Evolutionary conservation across 2,797 vertebrate species (phyloP).

Genomic region (Acipenser oxyrinchus): DNA sequence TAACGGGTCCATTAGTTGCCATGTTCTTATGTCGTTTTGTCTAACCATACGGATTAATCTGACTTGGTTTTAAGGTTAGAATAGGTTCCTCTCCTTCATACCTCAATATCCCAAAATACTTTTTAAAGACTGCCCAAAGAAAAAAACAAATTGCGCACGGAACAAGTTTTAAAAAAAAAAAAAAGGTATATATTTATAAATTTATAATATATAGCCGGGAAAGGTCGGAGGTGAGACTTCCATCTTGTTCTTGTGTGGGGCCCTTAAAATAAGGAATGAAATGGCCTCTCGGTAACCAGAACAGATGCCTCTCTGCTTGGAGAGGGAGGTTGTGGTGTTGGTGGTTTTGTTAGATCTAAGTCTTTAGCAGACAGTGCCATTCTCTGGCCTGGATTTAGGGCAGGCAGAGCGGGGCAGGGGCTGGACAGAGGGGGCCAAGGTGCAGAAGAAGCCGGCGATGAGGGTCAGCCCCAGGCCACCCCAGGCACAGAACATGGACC

Average conservation of each 20-base stretch:
- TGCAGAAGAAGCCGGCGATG: constrained; percentile 98
- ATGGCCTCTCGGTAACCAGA: not conserved
- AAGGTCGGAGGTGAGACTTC: constrained; percentile 26
- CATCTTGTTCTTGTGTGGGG: constrained; percentile 3
- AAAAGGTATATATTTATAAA: not conserved
- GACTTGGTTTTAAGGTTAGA: not conserved
- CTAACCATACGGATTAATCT: not conserved
- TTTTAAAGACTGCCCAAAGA: not conserved
- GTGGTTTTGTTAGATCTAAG: not conserved
- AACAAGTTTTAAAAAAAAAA: too few relatives aligned
- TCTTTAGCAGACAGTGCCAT: constrained; percentile 91
- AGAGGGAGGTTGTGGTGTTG: constrained; percentile 4
- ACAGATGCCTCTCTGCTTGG: not conserved
- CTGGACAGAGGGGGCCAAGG: constrained; percentile 93
- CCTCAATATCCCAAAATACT: constrained; percentile 1
- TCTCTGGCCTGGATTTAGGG: constrained; percentile 95
- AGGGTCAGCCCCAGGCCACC: constrained; percentile 94
- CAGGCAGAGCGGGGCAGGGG: constrained; percentile 90
- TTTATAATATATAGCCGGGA: constrained; percentile 16
- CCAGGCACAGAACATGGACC: constrained; percentile 99
- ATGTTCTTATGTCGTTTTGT: too few relatives aligned
- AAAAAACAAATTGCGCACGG: too few relatives aligned
- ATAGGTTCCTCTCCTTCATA: not conserved
- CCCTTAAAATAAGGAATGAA: not conserved
- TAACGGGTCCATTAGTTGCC: too few relatives aligned